These are phyloP conservation scores for Neodiprion lecontei DNA, from an alignment of 1,140 invertebrate species.

Conservation along the genomic window DNA sequence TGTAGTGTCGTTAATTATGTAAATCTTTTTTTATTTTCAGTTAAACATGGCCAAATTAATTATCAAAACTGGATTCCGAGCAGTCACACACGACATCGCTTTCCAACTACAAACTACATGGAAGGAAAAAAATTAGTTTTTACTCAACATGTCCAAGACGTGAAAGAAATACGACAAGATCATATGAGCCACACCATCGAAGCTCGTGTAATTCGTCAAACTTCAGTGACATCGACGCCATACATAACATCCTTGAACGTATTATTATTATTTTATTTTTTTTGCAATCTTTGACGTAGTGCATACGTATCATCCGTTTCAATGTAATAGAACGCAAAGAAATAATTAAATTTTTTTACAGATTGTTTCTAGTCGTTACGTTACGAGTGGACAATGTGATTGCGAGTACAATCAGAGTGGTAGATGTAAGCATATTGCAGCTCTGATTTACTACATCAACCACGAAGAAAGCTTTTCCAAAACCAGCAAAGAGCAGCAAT, in stretches of 20 bases:
- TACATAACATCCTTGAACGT: neutral
- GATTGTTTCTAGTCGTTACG: neutral
- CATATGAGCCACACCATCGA: neutral
- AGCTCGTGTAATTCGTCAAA: neutral
- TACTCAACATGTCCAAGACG: neutral
- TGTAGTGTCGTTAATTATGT: slow-evolving; percentile 6
- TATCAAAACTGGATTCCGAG: neutral
- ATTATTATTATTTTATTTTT: neutral
- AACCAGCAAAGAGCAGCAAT: slow-evolving; percentile 32
- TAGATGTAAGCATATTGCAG: slow-evolving; percentile 32
- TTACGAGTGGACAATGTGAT: slow-evolving; percentile 16
- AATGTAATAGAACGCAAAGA: neutral
- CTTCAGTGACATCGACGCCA: neutral
- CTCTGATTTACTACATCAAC: slow-evolving; percentile 32
- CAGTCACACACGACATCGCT: neutral
- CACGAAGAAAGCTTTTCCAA: slow-evolving; percentile 30
- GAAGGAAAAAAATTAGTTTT: neutral
- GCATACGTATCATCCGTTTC: too few relatives aligned
- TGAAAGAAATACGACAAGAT: neutral
- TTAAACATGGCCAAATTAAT: slow-evolving; percentile 14
- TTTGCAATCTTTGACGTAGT: too few relatives aligned
- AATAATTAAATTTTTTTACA: neutral
- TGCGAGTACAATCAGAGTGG: slow-evolving; percentile 25
- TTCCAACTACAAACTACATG: neutral
- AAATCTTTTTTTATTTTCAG: neutral